Conservation (phyloP, 2,888 invertebrate species). For the Plagodis pulveraria region DNA sequence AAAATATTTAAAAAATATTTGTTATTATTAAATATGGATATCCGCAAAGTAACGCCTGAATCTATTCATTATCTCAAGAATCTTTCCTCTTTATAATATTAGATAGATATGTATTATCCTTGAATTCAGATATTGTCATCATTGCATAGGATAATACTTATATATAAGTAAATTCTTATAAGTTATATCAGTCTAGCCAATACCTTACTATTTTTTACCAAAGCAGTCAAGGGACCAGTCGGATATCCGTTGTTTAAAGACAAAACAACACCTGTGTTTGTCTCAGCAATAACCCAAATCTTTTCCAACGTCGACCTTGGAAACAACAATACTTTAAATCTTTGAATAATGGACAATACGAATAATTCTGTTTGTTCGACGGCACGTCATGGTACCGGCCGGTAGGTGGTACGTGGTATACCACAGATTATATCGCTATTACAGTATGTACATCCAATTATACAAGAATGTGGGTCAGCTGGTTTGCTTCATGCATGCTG, state of each 20-base stretch:
- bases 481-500: slow-evolving; percentile 38
- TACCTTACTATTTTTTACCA: neutral
- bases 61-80: too few species aligned
- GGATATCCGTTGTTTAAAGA: slow-evolving; percentile 1
- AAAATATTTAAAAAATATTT: too few species aligned
- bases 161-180: too few species aligned
- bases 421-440: slow-evolving; percentile 17
- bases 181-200: too few species aligned
- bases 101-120: too few species aligned
- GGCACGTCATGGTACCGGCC: slow-evolving; percentile 28
- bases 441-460: slow-evolving; percentile 37
- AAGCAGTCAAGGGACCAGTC: neutral
- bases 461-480: slow-evolving; percentile 43
- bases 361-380: slow-evolving; percentile 3
- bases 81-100: too few species aligned
- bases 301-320: slow-evolving; percentile 30
- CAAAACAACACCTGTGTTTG: neutral
- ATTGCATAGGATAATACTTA: too few species aligned
- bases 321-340: slow-evolving; percentile 28
- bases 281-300: slow-evolving; percentile 8
- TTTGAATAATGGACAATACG: slow-evolving; percentile 27
- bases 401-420: slow-evolving; percentile 23
- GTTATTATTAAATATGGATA: too few species aligned
- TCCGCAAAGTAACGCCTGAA: too few species aligned
- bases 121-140: too few species aligned